Evolutionary conservation across 2,888 invertebrate genomes (phyloP).

Genomic region (Odontomyia ornata): DNA sequence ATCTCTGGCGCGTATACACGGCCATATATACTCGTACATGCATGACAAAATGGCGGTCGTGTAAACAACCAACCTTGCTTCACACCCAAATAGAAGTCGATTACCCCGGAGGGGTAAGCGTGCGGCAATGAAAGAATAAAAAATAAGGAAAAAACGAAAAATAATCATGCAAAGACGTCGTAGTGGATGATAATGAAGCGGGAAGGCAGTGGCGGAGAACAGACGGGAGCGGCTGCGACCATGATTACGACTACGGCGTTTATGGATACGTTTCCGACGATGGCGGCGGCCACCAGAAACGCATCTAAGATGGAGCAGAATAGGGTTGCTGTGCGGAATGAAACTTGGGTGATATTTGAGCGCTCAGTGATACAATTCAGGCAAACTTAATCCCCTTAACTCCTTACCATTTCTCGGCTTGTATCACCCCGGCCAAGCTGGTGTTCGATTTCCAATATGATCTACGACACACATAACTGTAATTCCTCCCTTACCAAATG

Average conservation of each 20-base stretch:
- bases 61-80: constrained; percentile 51
- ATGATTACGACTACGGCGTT: background rate
- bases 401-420: too few relatives aligned
- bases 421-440: too few relatives aligned
- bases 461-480: too few relatives aligned
- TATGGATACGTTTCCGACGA: background rate
- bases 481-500: too few relatives aligned
- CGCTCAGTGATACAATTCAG: too few relatives aligned
- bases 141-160: background rate
- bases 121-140: constrained; percentile 2
- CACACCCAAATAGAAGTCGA: constrained; percentile 51
- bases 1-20: constrained; percentile 3
- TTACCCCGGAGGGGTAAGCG: constrained; percentile 37
- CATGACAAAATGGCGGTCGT: constrained; percentile 51
- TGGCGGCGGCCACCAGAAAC: background rate
- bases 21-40: constrained; percentile 45
- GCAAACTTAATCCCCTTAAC: too few relatives aligned
- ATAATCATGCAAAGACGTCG: constrained; percentile 24
- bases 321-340: background rate
- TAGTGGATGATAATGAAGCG: background rate
- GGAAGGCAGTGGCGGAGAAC: background rate
- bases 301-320: background rate
- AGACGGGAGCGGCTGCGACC: background rate
- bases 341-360: too few relatives aligned
- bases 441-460: too few relatives aligned